Percentiles rank a stretch among this genome's conserved stretches.
Conservation (phyloP, 2,797 vertebrate genomes). For the Hypotaenidia philippensis region DNA sequence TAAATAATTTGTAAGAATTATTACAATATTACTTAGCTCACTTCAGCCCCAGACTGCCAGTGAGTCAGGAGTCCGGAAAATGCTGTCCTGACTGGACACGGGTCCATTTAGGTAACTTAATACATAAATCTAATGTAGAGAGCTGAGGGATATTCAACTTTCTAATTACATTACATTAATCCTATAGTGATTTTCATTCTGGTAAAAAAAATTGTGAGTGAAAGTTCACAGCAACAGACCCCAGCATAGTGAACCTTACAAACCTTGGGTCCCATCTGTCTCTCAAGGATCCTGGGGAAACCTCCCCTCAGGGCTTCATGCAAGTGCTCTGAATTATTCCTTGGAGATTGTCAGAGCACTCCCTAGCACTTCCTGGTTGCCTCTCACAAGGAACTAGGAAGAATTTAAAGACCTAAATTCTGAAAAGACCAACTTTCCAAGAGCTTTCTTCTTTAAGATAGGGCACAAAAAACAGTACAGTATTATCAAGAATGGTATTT, state of each 20-base stretch:
- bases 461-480: neutral
- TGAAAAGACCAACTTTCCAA: neutral
- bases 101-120: slow-evolving; percentile 65
- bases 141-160: slow-evolving; percentile 19
- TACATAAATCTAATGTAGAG: slow-evolving; percentile 39
- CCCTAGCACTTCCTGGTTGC: neutral
- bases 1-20: slow-evolving; percentile 56
- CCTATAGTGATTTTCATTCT: neutral
- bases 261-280: neutral
- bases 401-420: neutral
- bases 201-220: neutral
- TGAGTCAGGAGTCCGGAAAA: slow-evolving; percentile 52
- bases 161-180: slow-evolving; percentile 29
- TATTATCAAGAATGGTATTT: neutral
- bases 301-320: neutral
- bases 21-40: slow-evolving; percentile 36
- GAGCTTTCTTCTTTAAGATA: neutral
- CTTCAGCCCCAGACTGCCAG: slow-evolving; percentile 41
- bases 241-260: neutral
- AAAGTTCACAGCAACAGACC: neutral
- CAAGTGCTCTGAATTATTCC: neutral
- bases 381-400: neutral
- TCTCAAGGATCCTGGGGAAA: neutral
- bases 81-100: slow-evolving; percentile 53
- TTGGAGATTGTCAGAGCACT: neutral